Evolutionary conservation across 92 coral and sea anemone genomes (phyloP).

Genomic region (Palythoa heliodiscus): DNA sequence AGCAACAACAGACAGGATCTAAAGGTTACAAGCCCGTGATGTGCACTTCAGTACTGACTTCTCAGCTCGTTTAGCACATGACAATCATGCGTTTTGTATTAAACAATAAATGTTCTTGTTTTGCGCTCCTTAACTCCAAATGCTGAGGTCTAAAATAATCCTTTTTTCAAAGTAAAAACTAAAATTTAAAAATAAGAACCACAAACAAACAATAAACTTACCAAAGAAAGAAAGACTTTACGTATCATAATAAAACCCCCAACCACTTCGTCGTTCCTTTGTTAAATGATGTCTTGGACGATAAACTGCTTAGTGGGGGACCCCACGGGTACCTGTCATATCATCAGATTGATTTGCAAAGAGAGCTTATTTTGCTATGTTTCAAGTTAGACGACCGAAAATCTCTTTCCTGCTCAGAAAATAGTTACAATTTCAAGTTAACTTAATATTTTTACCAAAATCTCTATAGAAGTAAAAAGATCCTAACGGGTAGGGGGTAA

Average conservation of each 20-base stretch:
- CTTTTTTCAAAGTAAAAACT: not conserved
- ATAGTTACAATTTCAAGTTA: no score
- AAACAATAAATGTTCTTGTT: not conserved
- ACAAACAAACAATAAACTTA: not conserved
- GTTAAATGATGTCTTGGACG: not conserved
- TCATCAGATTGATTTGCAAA: no score
- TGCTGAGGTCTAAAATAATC: not conserved
- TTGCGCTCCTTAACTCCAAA: not conserved
- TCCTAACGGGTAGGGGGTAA: not conserved
- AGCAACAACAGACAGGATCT: not conserved
- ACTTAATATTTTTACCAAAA: no score
- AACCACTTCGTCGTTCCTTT: not conserved
- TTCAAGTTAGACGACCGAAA: no score
- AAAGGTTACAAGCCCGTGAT: not conserved
- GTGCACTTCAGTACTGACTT: not conserved
- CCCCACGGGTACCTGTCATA: no score
- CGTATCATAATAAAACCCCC: not conserved
- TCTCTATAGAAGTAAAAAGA: not conserved
- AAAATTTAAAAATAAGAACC: not conserved
- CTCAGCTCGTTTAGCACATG: not conserved
- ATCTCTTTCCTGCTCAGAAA: no score
- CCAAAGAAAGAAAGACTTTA: not conserved
- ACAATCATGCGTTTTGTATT: constrained; percentile 6
- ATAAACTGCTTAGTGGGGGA: not conserved
- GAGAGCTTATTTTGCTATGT: no score